Conservation (phyloP, 2,888 invertebrate genomes). For the Synergus gifuensis region DNA sequence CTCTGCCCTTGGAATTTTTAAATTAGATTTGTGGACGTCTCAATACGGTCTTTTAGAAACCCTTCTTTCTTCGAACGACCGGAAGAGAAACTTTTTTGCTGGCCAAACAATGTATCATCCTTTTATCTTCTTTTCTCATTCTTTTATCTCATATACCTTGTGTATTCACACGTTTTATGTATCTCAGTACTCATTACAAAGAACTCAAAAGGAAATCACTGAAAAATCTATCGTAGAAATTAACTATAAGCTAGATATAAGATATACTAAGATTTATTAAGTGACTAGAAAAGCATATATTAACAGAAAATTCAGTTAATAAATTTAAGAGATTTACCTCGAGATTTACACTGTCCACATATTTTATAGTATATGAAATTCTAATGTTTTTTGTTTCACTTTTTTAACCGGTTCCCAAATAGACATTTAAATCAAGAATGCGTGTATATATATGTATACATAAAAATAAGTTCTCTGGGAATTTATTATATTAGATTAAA, state of each 20-base stretch:
- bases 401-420: no score
- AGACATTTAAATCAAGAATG: no score
- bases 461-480: background rate
- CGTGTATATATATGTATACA: background rate
- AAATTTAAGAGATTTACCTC: no score
- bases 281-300: no score
- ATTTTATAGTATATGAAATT: no score
- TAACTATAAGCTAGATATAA: background rate
- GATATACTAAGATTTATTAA: background rate
- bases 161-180: conserved; percentile 38
- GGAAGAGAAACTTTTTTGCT: conserved; percentile 42
- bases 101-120: conserved; percentile 40
- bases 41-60: conserved; percentile 17
- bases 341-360: no score
- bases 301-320: no score
- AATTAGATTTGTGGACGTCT: conserved; percentile 33
- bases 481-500: conserved; percentile 25
- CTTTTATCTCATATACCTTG: conserved; percentile 36
- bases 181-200: conserved; percentile 20
- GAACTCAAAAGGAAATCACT: conserved; percentile 18
- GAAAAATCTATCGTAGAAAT: background rate
- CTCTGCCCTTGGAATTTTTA: conserved; percentile 29
- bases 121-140: conserved; percentile 36
- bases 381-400: no score
- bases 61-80: conserved; percentile 23